Evolutionary conservation across 2,888 invertebrate species (phyloP).

Genomic region (Venustoraphidia nigricollis): DNA sequence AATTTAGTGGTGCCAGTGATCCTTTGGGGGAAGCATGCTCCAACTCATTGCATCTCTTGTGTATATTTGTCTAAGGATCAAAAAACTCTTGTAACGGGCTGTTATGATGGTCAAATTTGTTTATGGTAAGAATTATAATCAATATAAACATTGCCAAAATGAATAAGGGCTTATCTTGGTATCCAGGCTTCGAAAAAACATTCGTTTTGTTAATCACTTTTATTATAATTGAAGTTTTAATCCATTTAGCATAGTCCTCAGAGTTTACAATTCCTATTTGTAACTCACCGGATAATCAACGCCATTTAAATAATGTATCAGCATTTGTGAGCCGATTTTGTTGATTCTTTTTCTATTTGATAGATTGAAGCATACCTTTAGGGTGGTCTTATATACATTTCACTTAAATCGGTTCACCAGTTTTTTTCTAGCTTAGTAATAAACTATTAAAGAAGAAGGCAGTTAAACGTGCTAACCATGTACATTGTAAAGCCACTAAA

Average conservation of each 20-base stretch:
- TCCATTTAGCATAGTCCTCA: no score
- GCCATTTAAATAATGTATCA: no score
- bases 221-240: not conserved
- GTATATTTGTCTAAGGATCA: conserved; percentile 85
- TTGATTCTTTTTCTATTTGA: no score
- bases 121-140: conserved; percentile 51
- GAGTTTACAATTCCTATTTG: not conserved
- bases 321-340: no score
- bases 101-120: conserved; percentile 96
- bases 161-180: not conserved
- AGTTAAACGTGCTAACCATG: no score
- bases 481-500: no score
- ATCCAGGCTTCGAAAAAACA: not conserved
- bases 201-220: not conserved
- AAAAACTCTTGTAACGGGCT: conserved; percentile 86
- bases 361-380: no score
- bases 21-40: conserved; percentile 91
- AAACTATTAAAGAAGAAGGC: no score
- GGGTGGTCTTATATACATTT: no score
- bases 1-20: conserved; percentile 94
- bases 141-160: not conserved
- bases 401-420: no score
- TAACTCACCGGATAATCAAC: no score
- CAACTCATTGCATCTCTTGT: conserved; percentile 91
- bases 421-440: no score